These are phyloP conservation scores for Cantharis nigra DNA, from an alignment of 2,888 invertebrate genomes.

Conservation along the genomic window DNA sequence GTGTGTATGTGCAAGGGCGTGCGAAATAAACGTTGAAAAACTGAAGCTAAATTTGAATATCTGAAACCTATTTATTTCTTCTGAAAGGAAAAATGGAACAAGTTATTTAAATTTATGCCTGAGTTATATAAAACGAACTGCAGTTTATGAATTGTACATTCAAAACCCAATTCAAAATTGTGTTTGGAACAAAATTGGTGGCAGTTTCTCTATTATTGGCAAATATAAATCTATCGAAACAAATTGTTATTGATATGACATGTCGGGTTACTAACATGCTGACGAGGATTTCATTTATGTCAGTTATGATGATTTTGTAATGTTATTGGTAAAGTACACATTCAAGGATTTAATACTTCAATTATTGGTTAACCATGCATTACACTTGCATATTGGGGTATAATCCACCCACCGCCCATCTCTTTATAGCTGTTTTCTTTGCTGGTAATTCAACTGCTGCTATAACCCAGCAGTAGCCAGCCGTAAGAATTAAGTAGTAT, in stretches of 20 bases:
- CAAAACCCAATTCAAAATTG: constrained; percentile 8
- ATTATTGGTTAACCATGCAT: background rate
- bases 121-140: constrained; percentile 2
- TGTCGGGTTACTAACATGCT: background rate
- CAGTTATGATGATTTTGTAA: background rate
- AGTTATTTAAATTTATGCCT: constrained; percentile 2
- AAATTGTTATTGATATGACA: constrained; percentile 18
- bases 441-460: too few species aligned
- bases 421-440: background rate
- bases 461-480: too few species aligned
- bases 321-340: background rate
- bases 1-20: background rate
- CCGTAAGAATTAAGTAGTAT: too few species aligned
- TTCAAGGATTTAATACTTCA: background rate
- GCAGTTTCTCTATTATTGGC: constrained; percentile 11
- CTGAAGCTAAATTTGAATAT: background rate
- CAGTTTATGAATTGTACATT: constrained; percentile 13
- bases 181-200: constrained; percentile 8
- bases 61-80: background rate
- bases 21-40: background rate
- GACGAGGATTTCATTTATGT: constrained; percentile 3
- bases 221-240: constrained; percentile 14
- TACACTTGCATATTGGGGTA: background rate
- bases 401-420: background rate
- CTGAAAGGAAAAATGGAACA: background rate